Conservation (phyloP, 2,797 vertebrate species). For the Cossypha polioptera region DNA sequence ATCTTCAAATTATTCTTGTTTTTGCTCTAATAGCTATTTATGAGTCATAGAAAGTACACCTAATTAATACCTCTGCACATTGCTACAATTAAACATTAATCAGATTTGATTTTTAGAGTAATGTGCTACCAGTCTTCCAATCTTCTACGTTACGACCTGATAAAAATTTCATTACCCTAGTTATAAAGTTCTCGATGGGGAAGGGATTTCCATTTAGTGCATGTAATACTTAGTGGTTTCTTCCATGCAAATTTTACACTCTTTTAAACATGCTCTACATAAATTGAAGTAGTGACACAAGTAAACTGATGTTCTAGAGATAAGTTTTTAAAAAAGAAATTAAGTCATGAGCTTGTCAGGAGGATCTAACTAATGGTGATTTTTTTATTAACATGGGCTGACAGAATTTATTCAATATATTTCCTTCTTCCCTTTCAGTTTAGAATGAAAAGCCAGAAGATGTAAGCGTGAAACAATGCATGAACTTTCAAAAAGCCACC, state of each 20-base stretch:
- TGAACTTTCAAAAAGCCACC: slow-evolving; percentile 55
- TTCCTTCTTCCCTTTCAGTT: neutral
- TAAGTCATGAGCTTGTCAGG: neutral
- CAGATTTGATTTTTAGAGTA: slow-evolving; percentile 71
- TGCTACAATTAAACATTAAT: slow-evolving; percentile 72
- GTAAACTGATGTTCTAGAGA: neutral
- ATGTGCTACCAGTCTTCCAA: slow-evolving; percentile 53
- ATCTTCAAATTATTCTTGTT: slow-evolving; percentile 58
- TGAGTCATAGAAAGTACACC: slow-evolving; percentile 57
- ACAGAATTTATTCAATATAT: neutral
- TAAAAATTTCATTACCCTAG: slow-evolving; percentile 64
- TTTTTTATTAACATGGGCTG: slow-evolving; percentile 2
- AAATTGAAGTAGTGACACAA: neutral
- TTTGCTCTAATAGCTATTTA: slow-evolving; percentile 61
- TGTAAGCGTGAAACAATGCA: neutral
- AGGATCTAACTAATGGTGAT: neutral
- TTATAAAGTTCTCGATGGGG: slow-evolving; percentile 51
- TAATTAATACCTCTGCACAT: slow-evolving; percentile 67
- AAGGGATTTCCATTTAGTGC: slow-evolving; percentile 26
- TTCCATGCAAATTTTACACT: neutral
- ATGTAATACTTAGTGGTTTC: neutral
- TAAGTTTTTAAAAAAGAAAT: neutral
- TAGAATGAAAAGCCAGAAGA: neutral
- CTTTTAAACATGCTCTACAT: neutral
- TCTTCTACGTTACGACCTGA: slow-evolving; percentile 51